Percentiles rank a stretch among this genome's conserved stretches.
These are phyloP conservation scores for Aphelenchoides bicaudatus DNA, from an alignment of 2,888 invertebrate genomes.

Conservation along the genomic window DNA sequence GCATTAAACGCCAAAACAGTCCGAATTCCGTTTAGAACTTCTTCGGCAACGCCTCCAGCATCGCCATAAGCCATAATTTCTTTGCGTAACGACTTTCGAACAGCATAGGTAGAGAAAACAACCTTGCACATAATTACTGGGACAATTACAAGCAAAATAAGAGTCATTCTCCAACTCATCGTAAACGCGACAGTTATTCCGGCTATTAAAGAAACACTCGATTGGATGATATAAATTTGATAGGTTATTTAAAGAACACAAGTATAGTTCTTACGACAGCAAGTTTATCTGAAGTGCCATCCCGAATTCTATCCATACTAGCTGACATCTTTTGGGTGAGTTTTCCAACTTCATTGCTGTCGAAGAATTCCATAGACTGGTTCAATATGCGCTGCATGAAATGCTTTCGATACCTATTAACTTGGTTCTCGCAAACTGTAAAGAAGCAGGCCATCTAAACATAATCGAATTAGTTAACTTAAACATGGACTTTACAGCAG, in stretches of 20 bases:
- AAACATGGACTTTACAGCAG: neutral
- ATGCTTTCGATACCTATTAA: slow-evolving; percentile 61
- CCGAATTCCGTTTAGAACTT: slow-evolving; percentile 58
- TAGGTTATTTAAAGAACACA: slow-evolving; percentile 45
- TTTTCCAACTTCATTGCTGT: slow-evolving; percentile 63
- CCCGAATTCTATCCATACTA: slow-evolving; percentile 52
- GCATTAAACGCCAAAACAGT: slow-evolving; percentile 41
- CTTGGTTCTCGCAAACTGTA: slow-evolving; percentile 63
- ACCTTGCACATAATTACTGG: too few relatives aligned
- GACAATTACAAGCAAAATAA: too few relatives aligned
- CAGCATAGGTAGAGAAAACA: slow-evolving; percentile 15
- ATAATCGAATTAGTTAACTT: neutral
- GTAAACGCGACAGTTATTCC: slow-evolving; percentile 40
- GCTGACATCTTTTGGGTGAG: slow-evolving; percentile 64
- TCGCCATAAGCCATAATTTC: slow-evolving; percentile 61
- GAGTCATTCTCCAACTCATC: slow-evolving; percentile 30
- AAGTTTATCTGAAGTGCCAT: slow-evolving; percentile 51
- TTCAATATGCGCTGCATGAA: slow-evolving; percentile 62
- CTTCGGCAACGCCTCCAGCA: slow-evolving; percentile 61
- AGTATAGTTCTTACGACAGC: slow-evolving; percentile 41
- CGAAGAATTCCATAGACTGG: slow-evolving; percentile 63
- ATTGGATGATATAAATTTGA: slow-evolving; percentile 41
- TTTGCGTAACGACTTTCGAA: slow-evolving; percentile 45
- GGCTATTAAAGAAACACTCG: slow-evolving; percentile 41
- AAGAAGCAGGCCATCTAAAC: slow-evolving; percentile 61